Percentiles rank a stretch among this genome's conserved stretches.
Evolutionary conservation across 2,888 invertebrate genomes (phyloP).

Genomic region (Sinhomidia bicolor): DNA sequence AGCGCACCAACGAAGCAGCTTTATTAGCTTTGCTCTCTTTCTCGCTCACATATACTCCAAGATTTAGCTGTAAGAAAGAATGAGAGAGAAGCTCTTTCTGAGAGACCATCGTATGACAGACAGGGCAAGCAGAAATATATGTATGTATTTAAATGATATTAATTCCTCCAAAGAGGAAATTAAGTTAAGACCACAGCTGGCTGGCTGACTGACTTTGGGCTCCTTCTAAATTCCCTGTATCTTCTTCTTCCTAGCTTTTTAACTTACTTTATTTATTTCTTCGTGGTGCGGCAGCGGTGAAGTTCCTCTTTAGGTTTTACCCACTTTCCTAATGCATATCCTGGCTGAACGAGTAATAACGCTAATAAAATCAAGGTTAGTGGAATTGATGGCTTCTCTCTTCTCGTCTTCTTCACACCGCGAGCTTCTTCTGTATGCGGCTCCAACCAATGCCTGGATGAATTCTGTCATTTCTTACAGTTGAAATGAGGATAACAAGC

Average conservation of each 20-base stretch:
- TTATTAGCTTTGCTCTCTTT: not conserved
- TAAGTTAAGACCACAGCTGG: slow-evolving; percentile 67
- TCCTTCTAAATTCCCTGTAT: not conserved
- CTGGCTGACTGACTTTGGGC: slow-evolving; percentile 20
- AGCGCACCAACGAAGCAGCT: slow-evolving; percentile 18
- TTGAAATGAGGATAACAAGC: slow-evolving; percentile 34
- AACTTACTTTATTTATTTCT: not conserved
- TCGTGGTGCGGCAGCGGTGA: not conserved
- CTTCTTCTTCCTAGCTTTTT: not conserved
- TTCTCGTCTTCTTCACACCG: not conserved
- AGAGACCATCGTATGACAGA: not conserved
- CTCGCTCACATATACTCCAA: not conserved
- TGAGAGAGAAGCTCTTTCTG: not conserved
- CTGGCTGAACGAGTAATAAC: slow-evolving; percentile 57
- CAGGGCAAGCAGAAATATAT: not conserved
- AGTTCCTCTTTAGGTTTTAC: not conserved
- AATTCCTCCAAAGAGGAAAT: slow-evolving; percentile 68
- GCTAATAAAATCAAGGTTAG: slow-evolving; percentile 72
- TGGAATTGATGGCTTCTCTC: slow-evolving; percentile 65
- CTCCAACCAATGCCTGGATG: not conserved
- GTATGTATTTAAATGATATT: slow-evolving; percentile 65
- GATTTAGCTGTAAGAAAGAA: slow-evolving; percentile 35
- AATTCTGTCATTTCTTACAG: slow-evolving; percentile 45
- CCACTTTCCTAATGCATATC: slow-evolving; percentile 30
- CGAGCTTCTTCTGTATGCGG: not conserved